Conservation (phyloP, 1,140 invertebrate genomes). For the Sesamia nonagrioides region DNA sequence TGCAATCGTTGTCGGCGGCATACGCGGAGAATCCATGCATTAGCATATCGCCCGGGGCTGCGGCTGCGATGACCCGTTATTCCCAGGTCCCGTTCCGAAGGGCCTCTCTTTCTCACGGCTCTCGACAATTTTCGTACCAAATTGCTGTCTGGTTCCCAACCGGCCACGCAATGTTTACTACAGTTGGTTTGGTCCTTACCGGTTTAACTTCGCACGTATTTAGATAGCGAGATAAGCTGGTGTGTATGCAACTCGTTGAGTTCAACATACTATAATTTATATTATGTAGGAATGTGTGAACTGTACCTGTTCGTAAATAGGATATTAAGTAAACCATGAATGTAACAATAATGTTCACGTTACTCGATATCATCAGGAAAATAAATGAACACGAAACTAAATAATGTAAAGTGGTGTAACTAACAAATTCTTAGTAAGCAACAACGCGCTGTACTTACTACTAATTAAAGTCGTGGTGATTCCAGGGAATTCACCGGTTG, state of each 20-base stretch:
- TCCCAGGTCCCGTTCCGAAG: constrained; percentile 70
- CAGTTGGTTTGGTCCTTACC: constrained; percentile 11
- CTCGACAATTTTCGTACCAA: constrained; percentile 60
- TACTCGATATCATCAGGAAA: neutral
- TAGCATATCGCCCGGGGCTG: constrained; percentile 79
- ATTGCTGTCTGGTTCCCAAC: constrained; percentile 33
- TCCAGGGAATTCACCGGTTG: constrained; percentile 15
- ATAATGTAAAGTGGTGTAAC: constrained; percentile 32
- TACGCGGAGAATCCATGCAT: constrained; percentile 70
- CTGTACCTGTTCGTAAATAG: neutral
- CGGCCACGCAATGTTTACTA: constrained; percentile 4
- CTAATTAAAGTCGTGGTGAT: neutral
- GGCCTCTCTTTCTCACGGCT: constrained; percentile 69
- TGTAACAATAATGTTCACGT: neutral
- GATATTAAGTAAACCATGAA: neutral
- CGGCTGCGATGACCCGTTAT: constrained; percentile 66
- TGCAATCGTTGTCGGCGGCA: constrained; percentile 61
- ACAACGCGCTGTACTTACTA: neutral
- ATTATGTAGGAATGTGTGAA: neutral
- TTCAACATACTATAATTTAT: neutral
- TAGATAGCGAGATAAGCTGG: neutral
- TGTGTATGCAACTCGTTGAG: neutral
- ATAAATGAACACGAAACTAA: constrained; percentile 19
- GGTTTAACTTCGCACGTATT: neutral
- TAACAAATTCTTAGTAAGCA: constrained; percentile 23